Base-by-base conservation (phyloP, 2,797 vertebrate species). In the Hippocampus kuda region DNA sequence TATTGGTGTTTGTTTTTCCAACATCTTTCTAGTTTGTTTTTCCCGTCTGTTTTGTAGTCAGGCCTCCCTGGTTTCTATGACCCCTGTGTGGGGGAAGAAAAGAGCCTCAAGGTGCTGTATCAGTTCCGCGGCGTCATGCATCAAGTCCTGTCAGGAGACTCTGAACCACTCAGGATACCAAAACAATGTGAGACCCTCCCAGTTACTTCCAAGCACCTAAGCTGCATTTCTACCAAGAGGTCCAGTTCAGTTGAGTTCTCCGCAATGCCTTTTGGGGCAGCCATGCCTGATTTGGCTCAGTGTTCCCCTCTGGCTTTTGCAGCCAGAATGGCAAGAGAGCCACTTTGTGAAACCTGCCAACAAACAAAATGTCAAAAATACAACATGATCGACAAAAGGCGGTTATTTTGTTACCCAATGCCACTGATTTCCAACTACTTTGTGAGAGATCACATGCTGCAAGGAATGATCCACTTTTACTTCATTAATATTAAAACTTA, bases 71-170 rank as follows among this genome's bases (percentile, higher is more conserved):
- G 97, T 46, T 99, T 99, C 87, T 99, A 99, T 0, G 96, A 99
- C 86, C 95, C 97, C 0, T 99, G 97, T 0, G 92, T 99, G 65
- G 97, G 96, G 16, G 97, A 99, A 82, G 97, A 98, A 79, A 99
- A 99, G 92, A 95, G 91, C 85, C 88, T 99, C 69, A 98, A 98
- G 84, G 92, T 99, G 87, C 94, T 99, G 62, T 99, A 99, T 90
- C 96, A 99, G 90, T 99, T 99, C 90, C 92, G 94, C 26, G 97
- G 97, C 22, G 96, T 95, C 80, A 92, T 99, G 86, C 97, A 99
- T 84, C 97, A 99, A 86, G 97, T 99, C 86, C 92, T 96, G 89
- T 93, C 93, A 15, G 91, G 90, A 56, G 97, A 99, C 89, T 87
- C 87, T 0, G 96, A 99, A 87, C 88, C 95, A 72, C 95, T 99